Evolutionary conservation across 2,113 vertebrate species (phyloP), one percentile per base, ranked within the genome.

Genomic region (Baryphthengus martii): DNA sequence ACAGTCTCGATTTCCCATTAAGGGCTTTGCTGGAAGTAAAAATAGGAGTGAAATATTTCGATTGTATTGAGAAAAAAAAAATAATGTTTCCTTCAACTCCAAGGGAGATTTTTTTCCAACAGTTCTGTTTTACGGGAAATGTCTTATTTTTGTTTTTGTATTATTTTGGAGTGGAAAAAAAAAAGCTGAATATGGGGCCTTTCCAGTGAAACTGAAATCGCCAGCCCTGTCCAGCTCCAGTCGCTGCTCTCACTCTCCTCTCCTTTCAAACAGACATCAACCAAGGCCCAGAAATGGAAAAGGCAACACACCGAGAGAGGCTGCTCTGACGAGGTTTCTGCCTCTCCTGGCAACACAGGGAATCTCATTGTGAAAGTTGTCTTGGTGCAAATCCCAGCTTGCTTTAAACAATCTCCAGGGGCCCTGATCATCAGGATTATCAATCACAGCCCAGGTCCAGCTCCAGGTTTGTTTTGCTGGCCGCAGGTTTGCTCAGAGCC

Each of bases 31-130:
- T 33, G 58, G 74, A 55, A 50, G 73, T 61, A 89, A 94, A 94
- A 94, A 89, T 80, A 91, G 73, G 88, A 91, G 33, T 5, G 45
- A 83, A 92, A 83, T 89, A n/a, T 91, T 94, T 80, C 52, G 68
- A 66, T 66, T 67, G 62, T 11, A 72, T 23, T 42, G 7, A 33
- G 35, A 44, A 66, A 55, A 29, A 15, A 20, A 52, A 19, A 5
- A 63, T 24, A 9, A 35, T 10, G 16, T 44, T 82, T 52, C 75
- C 39, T 49, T 88, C 25, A 1, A 26, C 25, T 76, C 53, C 26
- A 24, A 39, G 11, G 25, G 49, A 76, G 33, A 52, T 55, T 90
- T 93, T 93, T 85, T 95, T 94, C 66, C 89, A 75, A 24, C 18
- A 7, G 42, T 33, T 72, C 84, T 73, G 19, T 26, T 77, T 85